A percentile compares a stretch with the other conserved stretches of the same genome.
phyloP scores from a whole-genome alignment of 2,888 invertebrate genomes.

The Hesperia comma region DNA sequence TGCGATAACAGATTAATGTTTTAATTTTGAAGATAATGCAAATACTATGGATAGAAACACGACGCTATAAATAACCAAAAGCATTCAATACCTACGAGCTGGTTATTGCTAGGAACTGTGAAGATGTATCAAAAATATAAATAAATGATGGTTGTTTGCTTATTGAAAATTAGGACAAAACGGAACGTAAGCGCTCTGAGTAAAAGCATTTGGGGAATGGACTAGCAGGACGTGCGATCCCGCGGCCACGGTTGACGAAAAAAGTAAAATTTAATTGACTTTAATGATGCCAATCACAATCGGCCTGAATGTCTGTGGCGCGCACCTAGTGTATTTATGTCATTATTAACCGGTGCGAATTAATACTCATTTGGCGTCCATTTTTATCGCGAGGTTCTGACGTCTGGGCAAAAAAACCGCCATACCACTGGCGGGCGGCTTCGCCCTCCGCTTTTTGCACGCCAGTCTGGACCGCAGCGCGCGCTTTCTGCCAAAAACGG shows the following conservation, averaged over 20 bases:
- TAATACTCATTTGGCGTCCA: constrained; percentile 81
- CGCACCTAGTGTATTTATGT: constrained; percentile 80
- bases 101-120: constrained; percentile 5
- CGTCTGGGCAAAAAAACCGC: constrained; percentile 62
- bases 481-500: constrained; percentile 62
- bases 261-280: constrained; percentile 32
- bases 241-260: constrained; percentile 12
- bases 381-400: constrained; percentile 73
- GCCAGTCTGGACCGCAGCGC: constrained; percentile 49
- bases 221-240: constrained; percentile 13
- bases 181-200: neutral
- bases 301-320: constrained; percentile 62
- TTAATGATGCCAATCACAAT: constrained; percentile 39
- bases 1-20: constrained; percentile 34
- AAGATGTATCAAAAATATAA: constrained; percentile 11
- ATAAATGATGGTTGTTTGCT: neutral
- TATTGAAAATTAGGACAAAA: constrained; percentile 14
- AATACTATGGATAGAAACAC: constrained; percentile 15
- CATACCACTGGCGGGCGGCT: constrained; percentile 55
- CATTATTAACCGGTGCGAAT: constrained; percentile 83
- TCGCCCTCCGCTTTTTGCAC: constrained; percentile 54
- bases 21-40: constrained; percentile 33
- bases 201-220: neutral
- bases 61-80: constrained; percentile 23
- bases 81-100: constrained; percentile 24